Evolutionary conservation across 2,888 invertebrate genomes (phyloP).

Genomic region (Eremobia ochroleuca): DNA sequence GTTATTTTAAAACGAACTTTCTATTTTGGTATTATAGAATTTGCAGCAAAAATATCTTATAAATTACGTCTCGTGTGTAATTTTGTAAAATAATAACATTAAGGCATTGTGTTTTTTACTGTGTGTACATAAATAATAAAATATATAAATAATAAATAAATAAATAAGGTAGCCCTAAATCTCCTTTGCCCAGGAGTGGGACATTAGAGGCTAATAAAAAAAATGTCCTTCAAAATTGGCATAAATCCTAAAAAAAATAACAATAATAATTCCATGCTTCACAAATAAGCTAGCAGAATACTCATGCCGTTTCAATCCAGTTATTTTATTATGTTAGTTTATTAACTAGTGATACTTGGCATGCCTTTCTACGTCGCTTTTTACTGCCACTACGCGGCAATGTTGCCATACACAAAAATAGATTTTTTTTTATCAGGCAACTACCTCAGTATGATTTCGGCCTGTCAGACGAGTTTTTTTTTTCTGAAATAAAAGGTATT

Average conservation of each 20-base stretch:
- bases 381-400: slow-evolving; percentile 69
- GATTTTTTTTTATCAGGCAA: neutral
- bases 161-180: neutral
- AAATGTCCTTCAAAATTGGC: neutral
- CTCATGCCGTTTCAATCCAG: slow-evolving; percentile 76
- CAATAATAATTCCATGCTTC: slow-evolving; percentile 73
- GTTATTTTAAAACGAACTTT: neutral
- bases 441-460: neutral
- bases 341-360: slow-evolving; percentile 74
- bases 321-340: slow-evolving; percentile 71
- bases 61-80: neutral
- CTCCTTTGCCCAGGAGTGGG: too few relatives aligned
- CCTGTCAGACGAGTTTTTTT: neutral
- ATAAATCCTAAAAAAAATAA: slow-evolving; percentile 25
- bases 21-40: neutral
- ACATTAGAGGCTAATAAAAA: neutral
- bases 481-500: neutral
- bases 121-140: too few relatives aligned
- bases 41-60: neutral
- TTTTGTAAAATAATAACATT: neutral
- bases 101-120: too few relatives aligned
- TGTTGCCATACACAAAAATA: slow-evolving; percentile 15
- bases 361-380: slow-evolving; percentile 75
- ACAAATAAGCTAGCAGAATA: slow-evolving; percentile 74
- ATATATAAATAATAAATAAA: too few relatives aligned